These are phyloP conservation scores for Drosophila setosimentum DNA, from an alignment of 2,888 invertebrate genomes.

Conservation along the genomic window DNA sequence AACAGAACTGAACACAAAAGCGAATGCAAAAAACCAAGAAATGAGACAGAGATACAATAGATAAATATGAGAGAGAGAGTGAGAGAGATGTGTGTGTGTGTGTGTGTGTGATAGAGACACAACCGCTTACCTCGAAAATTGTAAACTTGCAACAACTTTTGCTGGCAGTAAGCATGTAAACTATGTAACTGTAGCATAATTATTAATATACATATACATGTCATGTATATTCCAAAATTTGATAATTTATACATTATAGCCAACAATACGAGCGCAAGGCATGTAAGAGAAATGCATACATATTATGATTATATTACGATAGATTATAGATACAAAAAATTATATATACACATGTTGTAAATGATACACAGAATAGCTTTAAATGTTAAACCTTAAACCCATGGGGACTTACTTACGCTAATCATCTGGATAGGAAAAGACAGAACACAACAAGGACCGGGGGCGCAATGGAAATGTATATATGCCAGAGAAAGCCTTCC, in stretches of 20 bases:
- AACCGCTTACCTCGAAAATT: conserved; percentile 82
- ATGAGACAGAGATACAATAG: conserved; percentile 30
- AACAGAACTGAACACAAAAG: conserved; percentile 31
- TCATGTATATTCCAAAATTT: conserved; percentile 44
- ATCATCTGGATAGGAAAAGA: conserved; percentile 51
- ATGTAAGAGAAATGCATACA: conserved; percentile 77
- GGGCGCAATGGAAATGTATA: conserved; percentile 34
- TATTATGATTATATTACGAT: conserved; percentile 43
- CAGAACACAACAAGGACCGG: conserved; percentile 47
- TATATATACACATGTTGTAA: conserved; percentile 13
- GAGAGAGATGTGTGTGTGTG: conserved; percentile 9
- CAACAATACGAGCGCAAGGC: conserved; percentile 76
- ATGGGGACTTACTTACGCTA: conserved; percentile 54
- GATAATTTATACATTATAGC: conserved; percentile 51
- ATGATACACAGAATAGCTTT: conserved; percentile 24
- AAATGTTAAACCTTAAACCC: conserved; percentile 36
- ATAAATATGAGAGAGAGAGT: conserved; percentile 25
- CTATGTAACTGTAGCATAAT: conserved; percentile 75
- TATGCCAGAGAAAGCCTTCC: conserved; percentile 29
- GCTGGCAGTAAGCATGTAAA: conserved; percentile 83
- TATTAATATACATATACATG: conserved; percentile 30
- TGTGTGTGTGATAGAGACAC: conserved; percentile 34
- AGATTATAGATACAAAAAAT: conserved; percentile 17
- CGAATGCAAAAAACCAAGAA: conserved; percentile 45
- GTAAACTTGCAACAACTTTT: conserved; percentile 83